These are phyloP conservation scores for Drosophila pectinifera DNA, from an alignment of 1,140 invertebrate genomes.

Conservation along the genomic window DNA sequence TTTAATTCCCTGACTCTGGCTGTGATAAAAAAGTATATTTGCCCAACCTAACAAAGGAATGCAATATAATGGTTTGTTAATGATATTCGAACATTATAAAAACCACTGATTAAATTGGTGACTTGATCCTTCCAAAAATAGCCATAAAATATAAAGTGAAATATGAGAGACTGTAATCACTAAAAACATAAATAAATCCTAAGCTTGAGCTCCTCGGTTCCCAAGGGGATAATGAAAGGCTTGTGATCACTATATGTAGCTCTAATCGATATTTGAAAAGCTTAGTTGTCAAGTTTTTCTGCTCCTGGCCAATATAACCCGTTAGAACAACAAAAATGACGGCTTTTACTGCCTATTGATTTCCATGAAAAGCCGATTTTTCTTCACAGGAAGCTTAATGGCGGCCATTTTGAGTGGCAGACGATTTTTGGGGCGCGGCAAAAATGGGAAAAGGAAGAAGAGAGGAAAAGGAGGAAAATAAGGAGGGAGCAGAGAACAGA, in stretches of 20 bases:
- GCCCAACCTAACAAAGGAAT: slow-evolving; percentile 4
- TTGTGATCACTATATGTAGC: neutral
- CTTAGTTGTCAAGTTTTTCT: neutral
- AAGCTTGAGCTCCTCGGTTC: neutral
- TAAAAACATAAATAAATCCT: neutral
- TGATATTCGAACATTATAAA: neutral
- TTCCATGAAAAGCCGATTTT: slow-evolving; percentile 32
- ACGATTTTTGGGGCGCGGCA: slow-evolving; percentile 50
- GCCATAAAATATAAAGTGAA: neutral
- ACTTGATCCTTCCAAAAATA: neutral
- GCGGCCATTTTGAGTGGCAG: slow-evolving; percentile 41
- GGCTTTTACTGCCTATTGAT: slow-evolving; percentile 32
- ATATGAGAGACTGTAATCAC: no score
- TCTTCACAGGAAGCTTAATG: slow-evolving; percentile 24
- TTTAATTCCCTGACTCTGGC: neutral
- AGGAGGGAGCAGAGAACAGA: slow-evolving; percentile 9
- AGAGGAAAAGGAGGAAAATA: neutral
- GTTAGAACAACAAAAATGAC: slow-evolving; percentile 18
- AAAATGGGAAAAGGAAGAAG: neutral
- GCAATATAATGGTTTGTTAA: neutral
- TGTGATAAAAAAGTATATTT: neutral
- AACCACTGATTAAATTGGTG: neutral
- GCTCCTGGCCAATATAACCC: slow-evolving; percentile 7
- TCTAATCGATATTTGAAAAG: neutral
- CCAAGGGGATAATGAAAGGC: neutral